A percentile compares a stretch with the other conserved stretches of the same genome.
Evolutionary conservation across 2,888 invertebrate genomes (phyloP).

Genomic region (Amphiduros pacificus): DNA sequence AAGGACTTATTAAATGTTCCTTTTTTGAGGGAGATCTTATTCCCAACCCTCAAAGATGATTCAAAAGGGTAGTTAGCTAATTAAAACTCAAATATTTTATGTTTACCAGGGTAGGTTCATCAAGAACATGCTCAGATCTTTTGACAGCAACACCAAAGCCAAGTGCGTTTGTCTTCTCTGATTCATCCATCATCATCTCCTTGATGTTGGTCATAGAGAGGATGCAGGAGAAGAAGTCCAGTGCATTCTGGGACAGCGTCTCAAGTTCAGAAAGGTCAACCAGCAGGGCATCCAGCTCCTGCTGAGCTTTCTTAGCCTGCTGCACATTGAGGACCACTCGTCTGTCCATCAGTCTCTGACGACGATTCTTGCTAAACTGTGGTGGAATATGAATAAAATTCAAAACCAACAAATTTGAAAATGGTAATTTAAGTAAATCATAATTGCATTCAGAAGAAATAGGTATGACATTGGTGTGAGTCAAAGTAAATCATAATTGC

Average conservation of each 20-base stretch:
- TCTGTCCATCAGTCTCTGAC: constrained; percentile 38
- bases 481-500: too few relatives aligned
- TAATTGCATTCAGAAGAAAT: too few relatives aligned
- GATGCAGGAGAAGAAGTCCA: constrained; percentile 36
- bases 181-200: constrained; percentile 34
- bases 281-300: neutral
- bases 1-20: too few relatives aligned
- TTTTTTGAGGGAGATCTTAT: too few relatives aligned
- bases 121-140: constrained; percentile 36
- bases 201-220: constrained; percentile 35
- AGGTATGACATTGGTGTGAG: too few relatives aligned
- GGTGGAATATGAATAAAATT: too few relatives aligned
- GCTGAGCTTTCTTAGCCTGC: constrained; percentile 30
- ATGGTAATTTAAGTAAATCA: too few relatives aligned
- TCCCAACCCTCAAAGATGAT: too few relatives aligned
- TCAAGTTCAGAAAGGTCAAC: constrained; percentile 21
- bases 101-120: constrained; percentile 38
- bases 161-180: constrained; percentile 35
- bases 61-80: too few relatives aligned
- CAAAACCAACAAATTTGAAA: too few relatives aligned
- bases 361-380: constrained; percentile 37
- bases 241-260: constrained; percentile 30
- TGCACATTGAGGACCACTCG: constrained; percentile 35
- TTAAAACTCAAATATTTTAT: too few relatives aligned
- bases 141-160: constrained; percentile 40